These are phyloP conservation scores for Melanostoma mellinum DNA, from an alignment of 2,888 invertebrate species.

Conservation along the genomic window DNA sequence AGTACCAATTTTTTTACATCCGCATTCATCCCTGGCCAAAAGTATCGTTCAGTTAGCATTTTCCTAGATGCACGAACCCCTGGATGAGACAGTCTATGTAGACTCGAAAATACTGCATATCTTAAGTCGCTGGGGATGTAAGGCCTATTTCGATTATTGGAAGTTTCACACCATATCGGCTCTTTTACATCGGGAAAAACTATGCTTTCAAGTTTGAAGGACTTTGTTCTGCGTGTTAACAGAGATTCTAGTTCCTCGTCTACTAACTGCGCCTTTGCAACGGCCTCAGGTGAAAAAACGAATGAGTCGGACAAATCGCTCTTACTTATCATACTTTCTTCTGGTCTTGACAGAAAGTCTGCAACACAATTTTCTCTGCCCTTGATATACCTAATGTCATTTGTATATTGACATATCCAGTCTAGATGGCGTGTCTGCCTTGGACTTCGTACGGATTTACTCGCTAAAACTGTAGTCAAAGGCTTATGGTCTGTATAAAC, in stretches of 20 bases:
- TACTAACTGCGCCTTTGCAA: too few relatives aligned
- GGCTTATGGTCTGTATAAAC: not conserved
- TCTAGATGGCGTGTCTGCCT: too few relatives aligned
- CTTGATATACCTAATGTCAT: too few relatives aligned
- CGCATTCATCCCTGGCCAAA: not conserved
- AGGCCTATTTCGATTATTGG: not conserved
- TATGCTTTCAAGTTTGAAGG: too few relatives aligned
- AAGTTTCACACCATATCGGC: constrained; percentile 9
- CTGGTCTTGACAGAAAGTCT: too few relatives aligned
- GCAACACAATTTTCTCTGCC: too few relatives aligned
- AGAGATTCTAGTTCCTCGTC: not conserved
- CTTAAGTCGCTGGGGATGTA: not conserved
- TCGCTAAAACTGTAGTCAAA: not conserved
- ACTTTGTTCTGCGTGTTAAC: not conserved
- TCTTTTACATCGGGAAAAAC: constrained; percentile 1
- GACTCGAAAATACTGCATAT: not conserved
- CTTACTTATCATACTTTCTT: too few relatives aligned
- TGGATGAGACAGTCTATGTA: not conserved
- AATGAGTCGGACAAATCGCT: too few relatives aligned
- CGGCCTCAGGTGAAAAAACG: too few relatives aligned
- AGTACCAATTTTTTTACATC: too few relatives aligned
- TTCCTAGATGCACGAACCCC: constrained; percentile 1
- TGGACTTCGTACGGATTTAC: too few relatives aligned
- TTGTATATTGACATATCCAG: too few relatives aligned
- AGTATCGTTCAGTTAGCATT: not conserved